phyloP scores from a whole-genome alignment of 2,113 vertebrate genomes.

The Lampris megalopsis region DNA sequence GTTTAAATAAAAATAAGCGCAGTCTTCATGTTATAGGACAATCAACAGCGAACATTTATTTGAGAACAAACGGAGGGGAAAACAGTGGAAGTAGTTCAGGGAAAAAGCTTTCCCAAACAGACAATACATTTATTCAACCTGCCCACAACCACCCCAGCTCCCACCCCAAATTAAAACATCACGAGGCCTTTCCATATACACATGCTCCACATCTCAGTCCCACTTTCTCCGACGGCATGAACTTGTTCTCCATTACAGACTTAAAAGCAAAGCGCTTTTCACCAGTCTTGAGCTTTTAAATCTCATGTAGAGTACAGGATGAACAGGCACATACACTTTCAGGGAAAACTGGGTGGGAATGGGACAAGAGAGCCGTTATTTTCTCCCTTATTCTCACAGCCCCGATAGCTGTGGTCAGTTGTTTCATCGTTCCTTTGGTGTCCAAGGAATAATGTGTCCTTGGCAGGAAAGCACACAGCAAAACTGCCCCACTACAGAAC shows the following conservation, averaged over 20 bases:
- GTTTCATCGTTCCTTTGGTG: conserved; percentile 16
- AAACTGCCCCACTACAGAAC: not conserved
- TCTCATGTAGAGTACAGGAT: conserved; percentile 13
- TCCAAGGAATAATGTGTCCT: conserved; percentile 22
- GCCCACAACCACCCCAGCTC: conserved; percentile 51
- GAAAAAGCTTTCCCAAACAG: conserved; percentile 56
- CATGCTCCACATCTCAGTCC: conserved; percentile 34
- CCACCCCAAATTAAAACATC: conserved; percentile 67
- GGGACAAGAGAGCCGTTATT: conserved; percentile 16
- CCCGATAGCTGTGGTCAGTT: conserved; percentile 30
- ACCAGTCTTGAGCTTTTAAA: conserved; percentile 29
- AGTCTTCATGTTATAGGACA: conserved; percentile 68
- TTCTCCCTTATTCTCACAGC: not conserved
- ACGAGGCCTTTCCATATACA: conserved; percentile 52
- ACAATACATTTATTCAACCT: conserved; percentile 57
- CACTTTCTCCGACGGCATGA: conserved; percentile 39
- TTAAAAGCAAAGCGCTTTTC: conserved; percentile 2
- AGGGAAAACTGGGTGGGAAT: not conserved
- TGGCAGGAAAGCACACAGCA: conserved; percentile 6
- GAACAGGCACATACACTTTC: not conserved
- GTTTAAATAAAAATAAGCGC: conserved; percentile 73
- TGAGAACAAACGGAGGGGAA: conserved; percentile 46
- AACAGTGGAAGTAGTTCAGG: conserved; percentile 28
- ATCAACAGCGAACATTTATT: conserved; percentile 75
- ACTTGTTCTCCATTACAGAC: conserved; percentile 34